phyloP scores from a whole-genome alignment of 2,888 invertebrate species.

The Polydrusus cervinus region DNA sequence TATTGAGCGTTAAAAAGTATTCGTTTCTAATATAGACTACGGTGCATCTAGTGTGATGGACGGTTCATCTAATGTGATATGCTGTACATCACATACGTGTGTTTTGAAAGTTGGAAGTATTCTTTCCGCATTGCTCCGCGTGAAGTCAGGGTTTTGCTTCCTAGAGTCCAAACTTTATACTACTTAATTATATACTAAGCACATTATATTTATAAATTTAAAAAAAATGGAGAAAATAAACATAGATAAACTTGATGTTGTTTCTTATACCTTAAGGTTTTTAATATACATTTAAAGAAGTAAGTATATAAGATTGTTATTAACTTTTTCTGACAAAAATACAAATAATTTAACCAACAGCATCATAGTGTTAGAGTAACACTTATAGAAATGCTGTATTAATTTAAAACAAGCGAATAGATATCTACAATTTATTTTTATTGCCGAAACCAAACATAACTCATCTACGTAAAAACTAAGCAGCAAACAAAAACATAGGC shows the following conservation, averaged over 20 bases:
- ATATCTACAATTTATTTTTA: slow-evolving; percentile 27
- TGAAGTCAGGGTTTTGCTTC: too few species aligned
- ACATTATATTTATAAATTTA: too few species aligned
- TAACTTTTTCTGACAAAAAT: not conserved
- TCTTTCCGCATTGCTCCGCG: too few species aligned
- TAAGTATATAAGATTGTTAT: not conserved
- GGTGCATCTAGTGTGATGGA: too few species aligned
- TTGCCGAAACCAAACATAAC: slow-evolving; percentile 36
- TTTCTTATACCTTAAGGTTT: not conserved
- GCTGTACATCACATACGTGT: too few species aligned
- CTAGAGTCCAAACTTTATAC: too few species aligned
- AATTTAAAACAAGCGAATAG: slow-evolving; percentile 27
- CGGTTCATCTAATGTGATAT: too few species aligned
- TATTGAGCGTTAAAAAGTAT: too few species aligned
- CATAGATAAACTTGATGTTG: not conserved
- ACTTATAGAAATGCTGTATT: slow-evolving; percentile 4
- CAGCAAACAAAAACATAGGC: slow-evolving; percentile 51
- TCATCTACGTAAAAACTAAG: slow-evolving; percentile 48
- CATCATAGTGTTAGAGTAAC: not conserved
- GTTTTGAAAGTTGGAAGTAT: too few species aligned
- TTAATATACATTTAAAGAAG: not conserved
- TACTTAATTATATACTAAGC: too few species aligned
- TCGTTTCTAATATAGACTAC: too few species aligned
- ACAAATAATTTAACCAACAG: not conserved
- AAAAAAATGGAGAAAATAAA: too few species aligned